Evolutionary conservation across 2,797 vertebrate species (phyloP).

Genomic region (Gymnothorax reevesii): DNA sequence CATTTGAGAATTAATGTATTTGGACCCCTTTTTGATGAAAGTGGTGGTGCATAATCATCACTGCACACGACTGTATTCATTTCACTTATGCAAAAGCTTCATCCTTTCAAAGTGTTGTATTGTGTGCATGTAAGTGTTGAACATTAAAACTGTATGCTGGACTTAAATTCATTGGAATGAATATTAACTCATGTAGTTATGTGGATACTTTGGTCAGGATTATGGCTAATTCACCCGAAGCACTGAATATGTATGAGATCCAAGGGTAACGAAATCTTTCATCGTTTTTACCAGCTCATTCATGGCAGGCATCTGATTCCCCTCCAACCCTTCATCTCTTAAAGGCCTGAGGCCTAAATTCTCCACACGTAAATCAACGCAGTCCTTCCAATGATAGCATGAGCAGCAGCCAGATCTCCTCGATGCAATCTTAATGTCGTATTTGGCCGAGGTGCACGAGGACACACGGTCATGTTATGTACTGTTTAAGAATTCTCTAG

Average conservation of each 20-base stretch:
- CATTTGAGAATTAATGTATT: too few relatives aligned
- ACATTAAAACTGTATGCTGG: not conserved
- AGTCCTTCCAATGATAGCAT: slow-evolving; percentile 8
- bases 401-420: slow-evolving; percentile 7
- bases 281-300: not conserved
- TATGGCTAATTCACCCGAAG: not conserved
- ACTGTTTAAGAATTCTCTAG: slow-evolving; percentile 29
- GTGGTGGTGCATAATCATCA: too few relatives aligned
- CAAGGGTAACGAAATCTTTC: not conserved
- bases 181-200: not conserved
- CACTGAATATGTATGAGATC: not conserved
- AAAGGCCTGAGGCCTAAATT: not conserved
- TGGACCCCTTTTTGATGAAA: too few relatives aligned
- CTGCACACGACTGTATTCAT: too few relatives aligned
- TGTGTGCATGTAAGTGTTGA: not conserved
- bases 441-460: slow-evolving; percentile 20
- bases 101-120: not conserved
- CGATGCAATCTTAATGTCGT: not conserved
- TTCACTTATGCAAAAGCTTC: too few relatives aligned
- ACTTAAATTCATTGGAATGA: not conserved
- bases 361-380: slow-evolving; percentile 22
- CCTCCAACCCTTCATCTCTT: not conserved
- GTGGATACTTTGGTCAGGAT: not conserved
- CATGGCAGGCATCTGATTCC: slow-evolving; percentile 8
- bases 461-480: slow-evolving; percentile 23